Evolutionary conservation across 2,888 invertebrate species (phyloP).

Genomic region (Linyphia triangularis): DNA sequence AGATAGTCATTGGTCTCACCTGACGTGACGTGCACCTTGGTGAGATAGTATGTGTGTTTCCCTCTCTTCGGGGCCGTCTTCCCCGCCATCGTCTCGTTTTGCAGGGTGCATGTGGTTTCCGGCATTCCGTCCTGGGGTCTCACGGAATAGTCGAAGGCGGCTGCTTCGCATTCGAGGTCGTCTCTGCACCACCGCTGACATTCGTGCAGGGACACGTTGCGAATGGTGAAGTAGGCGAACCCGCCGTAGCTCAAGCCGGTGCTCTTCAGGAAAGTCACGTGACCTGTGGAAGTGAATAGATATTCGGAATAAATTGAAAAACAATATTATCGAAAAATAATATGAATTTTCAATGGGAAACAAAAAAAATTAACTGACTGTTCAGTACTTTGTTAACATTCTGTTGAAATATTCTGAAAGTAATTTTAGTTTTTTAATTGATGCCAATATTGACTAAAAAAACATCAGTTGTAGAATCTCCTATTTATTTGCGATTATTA

Average conservation of each 20-base stretch:
- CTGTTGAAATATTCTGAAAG: too few relatives aligned
- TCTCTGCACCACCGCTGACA: slow-evolving; percentile 97
- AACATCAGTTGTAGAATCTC: too few relatives aligned
- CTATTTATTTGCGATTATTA: too few relatives aligned
- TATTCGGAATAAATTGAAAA: background rate
- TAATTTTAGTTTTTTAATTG: too few relatives aligned
- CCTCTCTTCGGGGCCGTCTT: slow-evolving; percentile 91
- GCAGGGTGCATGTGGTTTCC: slow-evolving; percentile 92
- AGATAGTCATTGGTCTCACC: slow-evolving; percentile 80
- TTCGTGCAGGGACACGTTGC: slow-evolving; percentile 95
- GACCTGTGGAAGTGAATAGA: slow-evolving; percentile 82
- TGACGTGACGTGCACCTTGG: slow-evolving; percentile 92
- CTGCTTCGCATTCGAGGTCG: slow-evolving; percentile 94
- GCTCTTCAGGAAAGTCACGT: slow-evolving; percentile 95
- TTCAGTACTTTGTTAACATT: too few relatives aligned
- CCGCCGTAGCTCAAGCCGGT: slow-evolving; percentile 95
- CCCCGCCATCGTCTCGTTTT: slow-evolving; percentile 94
- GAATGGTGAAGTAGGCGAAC: slow-evolving; percentile 93
- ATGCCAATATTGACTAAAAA: too few relatives aligned
- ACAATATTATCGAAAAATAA: background rate
- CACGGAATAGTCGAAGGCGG: slow-evolving; percentile 94
- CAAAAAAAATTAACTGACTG: too few relatives aligned
- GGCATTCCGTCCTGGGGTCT: slow-evolving; percentile 94
- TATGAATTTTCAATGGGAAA: background rate
- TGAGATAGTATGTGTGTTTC: slow-evolving; percentile 96